Percentiles rank a stretch among this genome's conserved stretches.
Evolutionary conservation across 2,888 invertebrate genomes (phyloP).

Genomic region (Plusia festucae): DNA sequence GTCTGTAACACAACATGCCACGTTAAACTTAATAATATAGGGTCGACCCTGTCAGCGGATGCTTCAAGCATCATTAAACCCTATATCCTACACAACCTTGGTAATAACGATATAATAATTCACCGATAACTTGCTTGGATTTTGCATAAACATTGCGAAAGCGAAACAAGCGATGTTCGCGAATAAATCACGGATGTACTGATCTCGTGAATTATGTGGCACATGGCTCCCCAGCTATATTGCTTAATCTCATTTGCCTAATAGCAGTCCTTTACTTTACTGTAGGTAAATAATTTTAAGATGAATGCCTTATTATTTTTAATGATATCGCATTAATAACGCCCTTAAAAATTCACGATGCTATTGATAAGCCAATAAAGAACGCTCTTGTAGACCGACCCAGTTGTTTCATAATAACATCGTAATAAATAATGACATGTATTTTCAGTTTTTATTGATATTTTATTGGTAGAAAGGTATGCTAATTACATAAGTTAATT

Average conservation of each 20-base stretch:
- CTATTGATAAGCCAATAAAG: background rate
- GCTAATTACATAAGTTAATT: too few relatives aligned
- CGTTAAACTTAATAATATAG: background rate
- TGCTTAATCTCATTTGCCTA: constrained; percentile 36
- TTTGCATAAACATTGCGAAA: constrained; percentile 52
- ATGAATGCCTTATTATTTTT: too few relatives aligned
- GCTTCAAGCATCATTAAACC: background rate
- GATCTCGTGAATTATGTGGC: constrained; percentile 25
- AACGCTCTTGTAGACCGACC: too few relatives aligned
- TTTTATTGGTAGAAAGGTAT: too few relatives aligned
- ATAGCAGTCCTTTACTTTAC: constrained; percentile 19
- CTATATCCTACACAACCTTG: constrained; percentile 34
- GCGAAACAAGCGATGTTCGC: constrained; percentile 20
- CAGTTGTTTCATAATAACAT: too few relatives aligned
- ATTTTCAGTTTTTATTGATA: too few relatives aligned
- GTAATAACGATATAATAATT: constrained; percentile 42
- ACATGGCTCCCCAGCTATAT: constrained; percentile 22
- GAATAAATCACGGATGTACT: constrained; percentile 51
- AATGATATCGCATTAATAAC: constrained; percentile 23
- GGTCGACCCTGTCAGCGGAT: background rate
- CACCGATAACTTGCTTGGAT: constrained; percentile 41
- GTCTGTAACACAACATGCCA: background rate
- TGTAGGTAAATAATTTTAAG: constrained; percentile 9
- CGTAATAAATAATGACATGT: too few relatives aligned
- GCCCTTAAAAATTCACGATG: constrained; percentile 6